Base-by-base conservation (phyloP, 2,113 vertebrate species). In the Salvelinus namaycush region DNA sequence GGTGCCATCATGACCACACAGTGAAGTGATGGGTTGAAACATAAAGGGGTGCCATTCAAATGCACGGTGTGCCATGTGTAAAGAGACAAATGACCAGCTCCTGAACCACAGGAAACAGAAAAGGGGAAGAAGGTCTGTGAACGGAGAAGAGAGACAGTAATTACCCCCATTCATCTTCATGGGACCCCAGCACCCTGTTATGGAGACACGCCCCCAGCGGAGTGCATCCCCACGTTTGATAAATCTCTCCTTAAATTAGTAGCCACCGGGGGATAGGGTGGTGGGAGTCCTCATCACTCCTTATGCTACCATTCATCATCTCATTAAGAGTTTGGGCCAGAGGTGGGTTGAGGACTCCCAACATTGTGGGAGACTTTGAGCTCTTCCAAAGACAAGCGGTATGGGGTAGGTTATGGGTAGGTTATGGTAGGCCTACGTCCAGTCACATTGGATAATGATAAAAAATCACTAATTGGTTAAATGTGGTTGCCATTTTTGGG, bases 151-250 rank as follows among this genome's bases (percentile, higher is more conserved):
- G 84, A 79, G 87, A 76, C 64, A 79, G 88, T 91, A 93, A 93
- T 92, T 91, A 92, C 91, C 87, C 60, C 88, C 90, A 93, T 93
- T 92, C 87, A 91, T 93, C 92, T 92, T 93, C 85, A 85, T 84
- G 54, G 86, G 90, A 86, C 87, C 87, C 90, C 76, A 54, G 82
- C 88, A 81, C 87, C 34, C 83, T 78, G 87, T 86, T 77, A 83
- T 83, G 90, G 88, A 79, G 88, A 82, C 81, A 83, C 79, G 78
- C 83, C 68, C 39, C 75, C 83, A 86, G 86, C 67, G 74, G 79
- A 20, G 79, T 44, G 9, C 39, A 68, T 80, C 72, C 60, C 79
- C 80, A 57, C 49, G 8, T 90, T 93, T 93, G 92, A 93, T 93
- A 89, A 89, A 93, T 93, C 86, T 91, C 89, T 82, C 79, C 83